Evolutionary conservation across 2,113 vertebrate species (phyloP).

Genomic region (Ivindomyrus marchei): DNA sequence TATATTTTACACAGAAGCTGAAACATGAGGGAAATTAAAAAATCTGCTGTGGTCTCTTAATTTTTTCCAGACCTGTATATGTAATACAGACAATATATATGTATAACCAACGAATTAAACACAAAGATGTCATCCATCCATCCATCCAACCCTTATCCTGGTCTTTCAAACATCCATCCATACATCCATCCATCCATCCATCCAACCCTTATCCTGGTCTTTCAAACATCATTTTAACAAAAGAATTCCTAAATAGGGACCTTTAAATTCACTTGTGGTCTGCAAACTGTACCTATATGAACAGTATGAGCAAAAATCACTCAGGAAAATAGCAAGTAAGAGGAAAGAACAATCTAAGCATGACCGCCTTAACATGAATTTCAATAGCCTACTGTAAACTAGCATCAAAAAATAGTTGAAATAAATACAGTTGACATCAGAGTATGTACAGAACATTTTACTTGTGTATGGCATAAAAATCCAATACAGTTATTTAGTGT

Average conservation of each 20-base stretch:
- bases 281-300: neutral
- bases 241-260: neutral
- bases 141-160: too few relatives aligned
- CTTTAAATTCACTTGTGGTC: neutral
- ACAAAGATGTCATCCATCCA: too few relatives aligned
- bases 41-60: too few relatives aligned
- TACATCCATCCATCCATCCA: too few relatives aligned
- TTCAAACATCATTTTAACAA: neutral
- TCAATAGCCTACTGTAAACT: neutral
- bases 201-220: too few relatives aligned
- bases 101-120: neutral
- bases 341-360: neutral
- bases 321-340: neutral
- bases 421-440: neutral
- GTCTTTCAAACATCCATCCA: neutral
- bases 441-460: neutral
- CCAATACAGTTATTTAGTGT: neutral
- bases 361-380: neutral
- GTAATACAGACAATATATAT: neutral
- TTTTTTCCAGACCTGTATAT: too few relatives aligned
- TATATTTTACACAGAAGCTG: too few relatives aligned
- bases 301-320: neutral
- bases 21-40: too few relatives aligned
- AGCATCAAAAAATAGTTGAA: neutral
- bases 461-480: neutral